phyloP scores from a whole-genome alignment of 2,113 vertebrate species.

The Desmodus rotundus region DNA sequence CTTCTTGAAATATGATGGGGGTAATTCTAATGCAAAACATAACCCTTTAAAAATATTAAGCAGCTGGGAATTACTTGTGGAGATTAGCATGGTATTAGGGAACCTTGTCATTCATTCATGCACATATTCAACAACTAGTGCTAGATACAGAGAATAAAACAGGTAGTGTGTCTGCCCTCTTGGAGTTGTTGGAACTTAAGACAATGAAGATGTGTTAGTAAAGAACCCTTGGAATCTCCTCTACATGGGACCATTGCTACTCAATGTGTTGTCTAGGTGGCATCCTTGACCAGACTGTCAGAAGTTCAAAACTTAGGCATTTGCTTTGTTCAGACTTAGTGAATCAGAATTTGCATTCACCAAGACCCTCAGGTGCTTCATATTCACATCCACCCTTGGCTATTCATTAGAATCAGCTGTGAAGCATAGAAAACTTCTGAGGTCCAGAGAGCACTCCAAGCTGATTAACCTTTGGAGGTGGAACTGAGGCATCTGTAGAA shows the following conservation, averaged over 20 bases:
- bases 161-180: not conserved
- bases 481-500: not conserved
- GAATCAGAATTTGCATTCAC: not conserved
- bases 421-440: not conserved
- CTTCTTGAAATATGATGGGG: conserved; percentile 49
- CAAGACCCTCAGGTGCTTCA: not conserved
- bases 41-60: not conserved
- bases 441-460: not conserved
- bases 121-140: not conserved
- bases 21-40: conserved; percentile 60
- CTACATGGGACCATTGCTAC: not conserved
- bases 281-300: fast-evolving
- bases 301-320: no score
- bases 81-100: not conserved
- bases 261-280: fast-evolving
- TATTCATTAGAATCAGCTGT: not conserved
- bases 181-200: not conserved
- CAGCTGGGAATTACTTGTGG: not conserved
- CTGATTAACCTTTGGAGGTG: not conserved
- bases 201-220: not conserved
- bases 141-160: not conserved
- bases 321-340: not conserved
- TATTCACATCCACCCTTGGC: not conserved
- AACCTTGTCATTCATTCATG: not conserved
- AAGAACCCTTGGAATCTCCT: not conserved